phyloP scores from a whole-genome alignment of 2,888 invertebrate species.

The Polyommatus icarus region DNA sequence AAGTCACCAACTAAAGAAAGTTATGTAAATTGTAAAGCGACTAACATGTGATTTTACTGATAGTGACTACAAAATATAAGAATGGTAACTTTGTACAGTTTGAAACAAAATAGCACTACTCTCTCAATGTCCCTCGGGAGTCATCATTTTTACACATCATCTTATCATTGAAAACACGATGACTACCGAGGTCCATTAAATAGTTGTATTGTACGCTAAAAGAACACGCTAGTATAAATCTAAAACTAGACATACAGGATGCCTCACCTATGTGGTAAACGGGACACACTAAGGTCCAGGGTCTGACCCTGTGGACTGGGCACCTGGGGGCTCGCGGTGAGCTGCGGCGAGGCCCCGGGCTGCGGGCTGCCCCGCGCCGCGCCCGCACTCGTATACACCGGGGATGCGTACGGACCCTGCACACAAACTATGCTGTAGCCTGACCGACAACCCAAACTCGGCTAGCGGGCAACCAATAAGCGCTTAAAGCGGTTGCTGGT shows the following conservation, averaged over 20 bases:
- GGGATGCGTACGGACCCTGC: conserved; percentile 88
- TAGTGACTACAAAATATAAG: not conserved
- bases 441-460: not conserved
- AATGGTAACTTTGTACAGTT: not conserved
- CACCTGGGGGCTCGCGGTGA: conserved; percentile 92
- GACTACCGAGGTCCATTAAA: no score
- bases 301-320: conserved; percentile 95
- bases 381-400: conserved; percentile 88
- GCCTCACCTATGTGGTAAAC: conserved; percentile 90
- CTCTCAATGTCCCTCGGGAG: no score
- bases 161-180: no score
- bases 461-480: not conserved
- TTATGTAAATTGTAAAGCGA: not conserved
- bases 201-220: not conserved
- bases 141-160: no score
- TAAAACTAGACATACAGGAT: conserved; percentile 40
- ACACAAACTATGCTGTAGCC: conserved; percentile 18
- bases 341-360: conserved; percentile 90
- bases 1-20: not conserved
- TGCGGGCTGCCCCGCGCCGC: conserved; percentile 88
- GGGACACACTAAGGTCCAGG: conserved; percentile 92
- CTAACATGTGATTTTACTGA: not conserved
- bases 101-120: no score
- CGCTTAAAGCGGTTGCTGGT: not conserved
- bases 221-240: not conserved